phyloP scores from a whole-genome alignment of 1,140 invertebrate species.

The Dinoponera quadriceps region DNA sequence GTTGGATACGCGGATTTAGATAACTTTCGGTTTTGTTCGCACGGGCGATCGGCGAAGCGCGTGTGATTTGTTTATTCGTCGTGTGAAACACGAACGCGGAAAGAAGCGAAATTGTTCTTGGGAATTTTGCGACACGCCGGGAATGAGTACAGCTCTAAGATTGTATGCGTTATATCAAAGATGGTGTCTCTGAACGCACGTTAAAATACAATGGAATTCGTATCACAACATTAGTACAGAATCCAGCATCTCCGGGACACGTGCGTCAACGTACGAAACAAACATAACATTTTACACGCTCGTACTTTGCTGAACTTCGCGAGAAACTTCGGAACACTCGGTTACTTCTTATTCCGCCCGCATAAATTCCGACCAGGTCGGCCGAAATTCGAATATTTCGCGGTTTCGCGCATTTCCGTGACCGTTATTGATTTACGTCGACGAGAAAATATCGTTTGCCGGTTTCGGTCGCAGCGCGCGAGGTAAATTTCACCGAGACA shows the following conservation, averaged over 20 bases:
- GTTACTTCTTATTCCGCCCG: not conserved
- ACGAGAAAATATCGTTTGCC: constrained; percentile 19
- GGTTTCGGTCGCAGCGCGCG: constrained; percentile 10
- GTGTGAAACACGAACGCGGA: constrained; percentile 4
- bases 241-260: too few relatives aligned
- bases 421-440: constrained; percentile 40
- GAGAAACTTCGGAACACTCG: not conserved
- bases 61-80: constrained; percentile 24
- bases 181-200: not conserved
- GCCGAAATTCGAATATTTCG: constrained; percentile 9
- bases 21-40: constrained; percentile 32
- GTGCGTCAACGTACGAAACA: not conserved
- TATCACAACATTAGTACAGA: too few relatives aligned
- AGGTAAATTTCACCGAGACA: constrained; percentile 12
- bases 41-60: not conserved
- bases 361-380: not conserved
- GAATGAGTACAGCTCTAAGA: not conserved
- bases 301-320: not conserved
- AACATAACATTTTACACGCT: constrained; percentile 4
- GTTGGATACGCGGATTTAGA: not conserved
- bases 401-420: constrained; percentile 8
- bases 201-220: not conserved
- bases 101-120: constrained; percentile 1
- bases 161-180: not conserved
- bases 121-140: not conserved